Base-by-base conservation (phyloP, 1,140 invertebrate genomes). In the Drosophila miranda region DNA sequence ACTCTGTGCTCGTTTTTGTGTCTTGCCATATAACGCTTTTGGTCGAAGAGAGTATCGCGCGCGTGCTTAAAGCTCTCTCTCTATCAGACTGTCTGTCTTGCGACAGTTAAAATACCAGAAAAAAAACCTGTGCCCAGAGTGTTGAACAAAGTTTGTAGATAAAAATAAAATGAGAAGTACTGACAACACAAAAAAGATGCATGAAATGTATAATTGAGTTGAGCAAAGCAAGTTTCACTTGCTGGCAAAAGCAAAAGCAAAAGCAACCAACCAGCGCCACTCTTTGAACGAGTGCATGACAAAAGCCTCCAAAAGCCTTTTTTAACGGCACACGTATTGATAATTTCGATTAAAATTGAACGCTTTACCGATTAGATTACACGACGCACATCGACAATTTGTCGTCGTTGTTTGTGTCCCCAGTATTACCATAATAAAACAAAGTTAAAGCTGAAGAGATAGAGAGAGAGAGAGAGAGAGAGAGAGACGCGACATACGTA, bases 151-250 rank as follows among this genome's bases (percentile, higher is more conserved):
- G 78, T 70, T 82, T 77, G 60, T 81, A 78, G 74, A 84, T 80
- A 86, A 86, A 84, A 86, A 67, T 77, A 81, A 83, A 84, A 81
- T 72, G 60, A 77, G 79, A 86, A 86, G 66, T 69, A 64, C 45
- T 70, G 11, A 42, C 34, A 16, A 53, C 66, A 64, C 5, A 81
- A 81, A 75, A 84, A 78, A 75, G 81, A 70, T 84, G 81, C 81
- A 84, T 75, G 74, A 74, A 74, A 61, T 64, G 49, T 62, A 75
- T 73, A 75, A 59, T 72, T 75, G 49, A 55, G 53, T 71, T 57
- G 60, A 53, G 49, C 49, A n/a, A 16, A 53, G 63, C 63, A 77
- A 86, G 77, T 84, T 84, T 84, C 80, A 86, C 80, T 61, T 64
- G 59, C 51, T 52, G 38, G 45, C 45, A 51, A 68, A 45, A 45